phyloP scores from a whole-genome alignment of 2,797 vertebrate genomes.

The Takifugu rubripes region DNA sequence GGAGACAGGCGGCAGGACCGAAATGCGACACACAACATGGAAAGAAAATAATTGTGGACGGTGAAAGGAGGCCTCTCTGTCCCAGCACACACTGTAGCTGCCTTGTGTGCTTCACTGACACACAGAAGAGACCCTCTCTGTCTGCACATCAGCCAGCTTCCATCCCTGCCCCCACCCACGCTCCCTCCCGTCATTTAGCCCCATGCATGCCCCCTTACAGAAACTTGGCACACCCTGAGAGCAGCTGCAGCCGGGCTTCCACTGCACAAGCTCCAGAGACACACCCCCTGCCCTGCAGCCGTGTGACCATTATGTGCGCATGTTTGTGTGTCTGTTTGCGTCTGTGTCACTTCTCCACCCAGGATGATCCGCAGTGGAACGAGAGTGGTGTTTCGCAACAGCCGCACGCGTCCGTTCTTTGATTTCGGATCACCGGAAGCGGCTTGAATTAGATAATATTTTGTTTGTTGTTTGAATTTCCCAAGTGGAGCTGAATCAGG shows the following conservation, averaged over 20 bases:
- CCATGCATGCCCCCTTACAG: conserved; percentile 63
- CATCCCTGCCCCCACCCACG: conserved; percentile 60
- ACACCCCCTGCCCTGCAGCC: conserved; percentile 67
- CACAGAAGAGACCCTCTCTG: conserved; percentile 71
- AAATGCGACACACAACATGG: conserved; percentile 26
- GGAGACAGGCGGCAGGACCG: conserved; percentile 26
- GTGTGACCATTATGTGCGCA: conserved; percentile 57
- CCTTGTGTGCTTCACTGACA: conserved; percentile 59
- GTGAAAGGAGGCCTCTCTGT: conserved; percentile 52
- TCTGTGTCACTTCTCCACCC: conserved; percentile 52
- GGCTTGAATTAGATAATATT: conserved; percentile 64
- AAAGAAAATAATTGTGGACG: conserved; percentile 53
- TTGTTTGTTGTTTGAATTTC: conserved; percentile 69
- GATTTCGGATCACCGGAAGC: conserved; percentile 46
- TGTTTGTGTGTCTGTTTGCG: conserved; percentile 18
- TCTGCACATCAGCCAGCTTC: conserved; percentile 63
- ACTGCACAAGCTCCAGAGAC: conserved; percentile 62
- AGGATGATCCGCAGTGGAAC: conserved; percentile 41
- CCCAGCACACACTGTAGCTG: conserved; percentile 62
- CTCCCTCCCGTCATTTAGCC: conserved; percentile 55
- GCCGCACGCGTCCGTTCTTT: conserved; percentile 39
- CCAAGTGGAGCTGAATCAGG: conserved; percentile 60
- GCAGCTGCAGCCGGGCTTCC: conserved; percentile 76
- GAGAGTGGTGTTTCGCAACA: conserved; percentile 26
- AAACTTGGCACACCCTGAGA: conserved; percentile 79